Conservation (phyloP, 2,888 invertebrate species). For the Laspeyria flexula region DNA sequence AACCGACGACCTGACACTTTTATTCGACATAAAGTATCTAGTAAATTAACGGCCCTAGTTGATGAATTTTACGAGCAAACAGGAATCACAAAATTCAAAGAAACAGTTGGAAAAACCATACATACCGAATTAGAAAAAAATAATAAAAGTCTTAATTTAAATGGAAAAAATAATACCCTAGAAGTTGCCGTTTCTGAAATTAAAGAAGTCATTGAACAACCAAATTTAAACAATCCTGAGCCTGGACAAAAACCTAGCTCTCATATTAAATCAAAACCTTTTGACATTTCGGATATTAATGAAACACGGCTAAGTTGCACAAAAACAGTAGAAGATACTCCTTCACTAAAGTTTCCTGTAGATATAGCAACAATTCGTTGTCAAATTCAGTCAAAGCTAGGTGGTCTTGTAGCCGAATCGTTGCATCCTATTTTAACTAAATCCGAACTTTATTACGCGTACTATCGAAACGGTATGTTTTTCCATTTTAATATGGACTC, state of each 20-base stretch:
- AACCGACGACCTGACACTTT: slow-evolving; percentile 44
- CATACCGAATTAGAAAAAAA: not conserved
- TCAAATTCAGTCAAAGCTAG: not conserved
- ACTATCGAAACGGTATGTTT: slow-evolving; percentile 59
- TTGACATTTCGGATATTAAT: too few species aligned
- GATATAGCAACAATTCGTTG: too few species aligned
- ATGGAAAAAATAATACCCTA: not conserved
- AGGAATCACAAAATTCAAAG: not conserved
- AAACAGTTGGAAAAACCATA: not conserved
- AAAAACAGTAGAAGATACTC: too few species aligned
- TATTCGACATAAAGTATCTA: slow-evolving; percentile 21
- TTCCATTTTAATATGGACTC: slow-evolving; percentile 65
- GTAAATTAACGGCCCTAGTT: not conserved
- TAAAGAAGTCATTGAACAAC: too few species aligned
- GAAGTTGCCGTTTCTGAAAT: too few species aligned
- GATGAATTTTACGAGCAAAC: not conserved
- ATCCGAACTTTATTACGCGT: slow-evolving; percentile 64
- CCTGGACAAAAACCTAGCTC: too few species aligned
- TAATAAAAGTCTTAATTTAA: not conserved
- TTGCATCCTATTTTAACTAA: slow-evolving; percentile 56
- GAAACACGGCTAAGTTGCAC: too few species aligned
- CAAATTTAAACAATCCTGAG: too few species aligned
- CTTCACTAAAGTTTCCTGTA: too few species aligned
- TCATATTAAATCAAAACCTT: too few species aligned
- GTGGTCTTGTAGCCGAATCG: not conserved